A percentile compares a stretch with the other conserved stretches of the same genome.
phyloP scores from a whole-genome alignment of 2,797 vertebrate species.

The Myotis planiceps region DNA sequence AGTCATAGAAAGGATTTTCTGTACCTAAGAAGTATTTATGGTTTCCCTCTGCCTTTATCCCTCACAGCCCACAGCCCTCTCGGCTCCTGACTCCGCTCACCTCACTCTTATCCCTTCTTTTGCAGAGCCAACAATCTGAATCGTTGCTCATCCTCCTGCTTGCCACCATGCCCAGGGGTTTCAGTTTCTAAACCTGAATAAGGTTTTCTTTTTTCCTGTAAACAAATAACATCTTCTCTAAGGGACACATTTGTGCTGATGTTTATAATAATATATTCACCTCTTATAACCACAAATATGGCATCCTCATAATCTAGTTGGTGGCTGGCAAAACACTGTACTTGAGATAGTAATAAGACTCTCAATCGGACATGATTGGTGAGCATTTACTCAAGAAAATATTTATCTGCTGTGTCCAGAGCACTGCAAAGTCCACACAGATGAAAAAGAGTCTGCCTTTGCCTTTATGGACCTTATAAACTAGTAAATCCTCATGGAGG shows the following conservation, averaged over 20 bases:
- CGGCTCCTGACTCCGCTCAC: background rate
- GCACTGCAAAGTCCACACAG: background rate
- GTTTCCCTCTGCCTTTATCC: background rate
- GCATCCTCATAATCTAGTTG: background rate
- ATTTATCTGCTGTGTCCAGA: background rate
- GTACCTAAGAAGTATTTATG: background rate
- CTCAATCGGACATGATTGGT: background rate
- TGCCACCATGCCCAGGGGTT: background rate
- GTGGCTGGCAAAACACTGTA: background rate
- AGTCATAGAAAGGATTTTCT: background rate
- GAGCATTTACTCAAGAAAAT: background rate
- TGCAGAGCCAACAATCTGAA: background rate
- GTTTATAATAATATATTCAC: conserved; percentile 16
- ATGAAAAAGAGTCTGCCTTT: background rate
- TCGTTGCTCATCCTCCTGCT: background rate
- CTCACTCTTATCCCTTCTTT: background rate
- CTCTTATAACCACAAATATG: background rate
- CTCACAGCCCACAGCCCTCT: background rate
- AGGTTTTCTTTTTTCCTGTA: background rate
- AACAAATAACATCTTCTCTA: background rate
- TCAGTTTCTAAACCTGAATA: background rate
- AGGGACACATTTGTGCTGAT: background rate
- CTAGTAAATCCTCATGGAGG: background rate
- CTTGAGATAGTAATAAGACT: background rate
- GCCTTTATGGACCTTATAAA: background rate